Conservation (phyloP, 23 tunicate genomes). For the Styela clava region DNA sequence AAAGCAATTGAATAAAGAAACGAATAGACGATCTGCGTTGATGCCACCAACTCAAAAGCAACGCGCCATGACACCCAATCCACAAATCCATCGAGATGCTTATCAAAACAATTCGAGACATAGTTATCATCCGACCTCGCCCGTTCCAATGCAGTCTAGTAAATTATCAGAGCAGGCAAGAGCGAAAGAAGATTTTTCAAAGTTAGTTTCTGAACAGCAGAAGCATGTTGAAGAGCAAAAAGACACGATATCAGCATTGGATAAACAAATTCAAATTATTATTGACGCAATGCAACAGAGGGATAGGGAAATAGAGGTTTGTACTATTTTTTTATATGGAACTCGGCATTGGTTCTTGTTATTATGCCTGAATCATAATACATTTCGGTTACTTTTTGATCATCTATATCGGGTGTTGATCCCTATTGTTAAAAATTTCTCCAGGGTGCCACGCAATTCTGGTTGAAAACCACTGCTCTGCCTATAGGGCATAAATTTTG, state of each 20-base stretch:
- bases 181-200: slow-evolving; percentile 70
- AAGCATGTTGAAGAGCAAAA: slow-evolving; percentile 66
- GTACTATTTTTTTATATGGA: background rate
- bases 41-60: slow-evolving; percentile 17
- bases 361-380: background rate
- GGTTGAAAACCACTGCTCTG: no score
- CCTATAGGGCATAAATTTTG: no score
- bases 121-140: slow-evolving; percentile 7
- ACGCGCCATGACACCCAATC: slow-evolving; percentile 24
- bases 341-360: background rate
- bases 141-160: slow-evolving; percentile 1
- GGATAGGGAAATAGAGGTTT: slow-evolving; percentile 23
- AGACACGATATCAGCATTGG: slow-evolving; percentile 36
- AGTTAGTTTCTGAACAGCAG: slow-evolving; percentile 62
- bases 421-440: no score
- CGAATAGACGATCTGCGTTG: background rate
- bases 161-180: slow-evolving; percentile 20
- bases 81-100: slow-evolving; percentile 2
- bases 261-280: slow-evolving; percentile 41
- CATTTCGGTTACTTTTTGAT: background rate
- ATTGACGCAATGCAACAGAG: slow-evolving; percentile 45
- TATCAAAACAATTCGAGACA: slow-evolving; percentile 1
- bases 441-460: no score
- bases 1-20: background rate
- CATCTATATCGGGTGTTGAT: no score